Evolutionary conservation across 2,888 invertebrate genomes (phyloP), one percentile per base, ranked within the genome.

Genomic region (Phrixothrix hirtus): DNA sequence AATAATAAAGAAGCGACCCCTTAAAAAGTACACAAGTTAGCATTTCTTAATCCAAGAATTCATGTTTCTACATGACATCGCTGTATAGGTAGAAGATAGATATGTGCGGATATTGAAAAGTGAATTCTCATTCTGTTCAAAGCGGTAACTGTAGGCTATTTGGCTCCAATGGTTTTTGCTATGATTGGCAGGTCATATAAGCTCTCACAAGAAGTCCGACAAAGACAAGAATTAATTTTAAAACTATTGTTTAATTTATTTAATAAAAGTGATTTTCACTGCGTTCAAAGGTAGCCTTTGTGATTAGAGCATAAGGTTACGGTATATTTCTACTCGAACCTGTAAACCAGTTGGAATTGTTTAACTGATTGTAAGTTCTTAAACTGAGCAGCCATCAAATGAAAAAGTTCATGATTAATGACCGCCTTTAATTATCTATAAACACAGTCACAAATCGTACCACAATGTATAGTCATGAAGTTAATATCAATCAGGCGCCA

Each of bases 401-500:
- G 7, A 21, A 21, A 7, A 3, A 21, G 21, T 21, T 3, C 7
- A 21, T 21, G 21, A 21, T 21, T 21, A 21, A 21, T 21, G 21
- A 21, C 21, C 21, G 21, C 7, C 7, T 7, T 7, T 21, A 21
- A 21, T 21, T 21, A 21, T 21, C 7, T 21, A 58, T 61, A 61
- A 61, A 61, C 58, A 39, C 31, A 46, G 36, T 41, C 50, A 52
- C 43, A 56, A 55, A 53, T 45, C 49, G 15, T 41, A 29, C 27
- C 12, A 10, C n/a, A 35, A 17, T 45, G 58, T 55, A 30, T 27
- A 54, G 60, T 60, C 58, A 60, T 52, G 51, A 36, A 37, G 54
- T 49, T 51, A 38, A 43, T 56, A 60, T 60, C 58, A 58, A 58
- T 60, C 60, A 58, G 57, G 44, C 43, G 50, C 43, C 37, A 36